phyloP scores from a whole-genome alignment of 1,140 invertebrate species.

The Ericerus pela region DNA sequence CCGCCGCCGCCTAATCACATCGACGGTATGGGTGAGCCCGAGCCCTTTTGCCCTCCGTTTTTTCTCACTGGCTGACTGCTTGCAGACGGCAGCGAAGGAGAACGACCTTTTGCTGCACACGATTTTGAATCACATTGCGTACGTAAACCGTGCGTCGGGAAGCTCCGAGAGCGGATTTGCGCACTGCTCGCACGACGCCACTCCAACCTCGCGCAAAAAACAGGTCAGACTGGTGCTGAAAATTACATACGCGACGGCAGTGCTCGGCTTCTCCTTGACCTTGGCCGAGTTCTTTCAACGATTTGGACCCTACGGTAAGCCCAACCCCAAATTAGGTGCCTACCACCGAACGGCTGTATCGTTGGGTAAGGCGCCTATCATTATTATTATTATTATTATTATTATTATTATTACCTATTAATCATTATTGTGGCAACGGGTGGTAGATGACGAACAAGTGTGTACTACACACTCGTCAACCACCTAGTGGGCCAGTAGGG shows the following conservation, averaged over 20 bases:
- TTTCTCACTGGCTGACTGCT: too few species aligned
- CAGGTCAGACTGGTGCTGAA: constrained; percentile 36
- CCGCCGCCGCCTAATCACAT: too few species aligned
- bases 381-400: not conserved
- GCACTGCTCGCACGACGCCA: constrained; percentile 22
- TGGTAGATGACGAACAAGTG: too few species aligned
- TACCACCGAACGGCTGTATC: not conserved
- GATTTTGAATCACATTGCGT: constrained; percentile 43
- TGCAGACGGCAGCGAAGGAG: too few species aligned
- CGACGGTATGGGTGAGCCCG: too few species aligned
- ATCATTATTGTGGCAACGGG: too few species aligned
- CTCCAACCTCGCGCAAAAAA: constrained; percentile 31
- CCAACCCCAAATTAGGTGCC: not conserved
- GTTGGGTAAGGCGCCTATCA: not conserved
- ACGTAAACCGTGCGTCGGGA: constrained; percentile 38
- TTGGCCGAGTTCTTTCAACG: constrained; percentile 35
- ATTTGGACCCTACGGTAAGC: constrained; percentile 33
- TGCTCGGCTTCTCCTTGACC: constrained; percentile 38
- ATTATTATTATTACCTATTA: too few species aligned
- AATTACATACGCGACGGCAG: constrained; percentile 36
- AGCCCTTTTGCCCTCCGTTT: too few species aligned
- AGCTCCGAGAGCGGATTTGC: constrained; percentile 21
- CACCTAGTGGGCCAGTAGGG: too few species aligned
- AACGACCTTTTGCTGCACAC: constrained; percentile 35
- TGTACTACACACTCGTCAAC: too few species aligned